Conservation (phyloP, 1,140 invertebrate genomes). For the Drosophila guanche region DNA sequence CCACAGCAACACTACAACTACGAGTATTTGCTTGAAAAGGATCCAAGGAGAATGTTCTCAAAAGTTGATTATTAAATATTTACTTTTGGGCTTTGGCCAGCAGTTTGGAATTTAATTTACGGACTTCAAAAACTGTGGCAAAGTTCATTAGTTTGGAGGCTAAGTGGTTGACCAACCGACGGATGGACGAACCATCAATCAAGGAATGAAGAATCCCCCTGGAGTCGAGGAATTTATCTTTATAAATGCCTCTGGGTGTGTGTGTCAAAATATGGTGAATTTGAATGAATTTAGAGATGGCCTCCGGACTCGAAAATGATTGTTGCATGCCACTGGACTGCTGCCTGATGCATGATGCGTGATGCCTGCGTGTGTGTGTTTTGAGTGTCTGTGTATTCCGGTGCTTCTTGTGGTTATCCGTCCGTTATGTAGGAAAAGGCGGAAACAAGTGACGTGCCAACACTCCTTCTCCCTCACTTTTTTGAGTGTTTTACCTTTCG, state of each 20-base stretch:
- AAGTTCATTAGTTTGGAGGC: constrained; percentile 66
- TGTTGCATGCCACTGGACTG: constrained; percentile 34
- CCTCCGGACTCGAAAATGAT: constrained; percentile 21
- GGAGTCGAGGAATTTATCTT: constrained; percentile 36
- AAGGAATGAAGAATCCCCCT: constrained; percentile 29
- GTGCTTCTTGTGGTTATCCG: constrained; percentile 43
- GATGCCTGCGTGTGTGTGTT: constrained; percentile 6
- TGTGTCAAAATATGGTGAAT: constrained; percentile 45
- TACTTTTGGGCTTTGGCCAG: constrained; percentile 34
- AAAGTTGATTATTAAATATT: constrained; percentile 78
- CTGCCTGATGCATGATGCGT: constrained; percentile 5
- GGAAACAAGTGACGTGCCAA: constrained; percentile 74
- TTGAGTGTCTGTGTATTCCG: background rate
- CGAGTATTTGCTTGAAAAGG: background rate
- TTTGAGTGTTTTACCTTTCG: no score
- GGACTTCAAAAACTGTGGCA: constrained; percentile 44
- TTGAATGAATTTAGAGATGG: constrained; percentile 76
- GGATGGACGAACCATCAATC: constrained; percentile 10
- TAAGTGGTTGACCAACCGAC: constrained; percentile 37
- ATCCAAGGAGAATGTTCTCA: constrained; percentile 31
- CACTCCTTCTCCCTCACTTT: background rate
- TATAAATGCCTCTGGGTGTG: background rate
- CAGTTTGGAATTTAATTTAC: constrained; percentile 74
- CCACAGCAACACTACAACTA: background rate
- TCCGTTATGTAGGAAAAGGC: constrained; percentile 70